A percentile compares a stretch with the other conserved stretches of the same genome.
Evolutionary conservation across 2,888 invertebrate species (phyloP).

Genomic region (Artemia sinica): DNA sequence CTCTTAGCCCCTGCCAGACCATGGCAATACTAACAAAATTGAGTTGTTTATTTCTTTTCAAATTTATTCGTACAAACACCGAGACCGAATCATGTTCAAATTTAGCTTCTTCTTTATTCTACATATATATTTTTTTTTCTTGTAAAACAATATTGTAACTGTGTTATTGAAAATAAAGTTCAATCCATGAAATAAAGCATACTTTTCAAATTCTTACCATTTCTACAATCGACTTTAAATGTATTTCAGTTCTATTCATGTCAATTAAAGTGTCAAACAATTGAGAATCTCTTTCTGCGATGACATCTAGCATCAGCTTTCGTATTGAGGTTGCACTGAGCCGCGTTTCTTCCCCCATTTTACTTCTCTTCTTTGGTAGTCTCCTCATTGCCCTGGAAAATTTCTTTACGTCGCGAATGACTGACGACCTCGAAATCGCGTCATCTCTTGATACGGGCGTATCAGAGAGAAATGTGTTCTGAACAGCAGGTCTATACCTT

Average conservation of each 20-base stretch:
- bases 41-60: too few relatives aligned
- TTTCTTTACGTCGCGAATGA: background rate
- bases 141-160: too few relatives aligned
- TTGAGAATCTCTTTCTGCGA: background rate
- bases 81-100: too few relatives aligned
- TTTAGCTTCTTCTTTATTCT: too few relatives aligned
- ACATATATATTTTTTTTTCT: too few relatives aligned
- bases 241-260: background rate
- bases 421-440: background rate
- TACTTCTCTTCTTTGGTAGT: constrained; percentile 11
- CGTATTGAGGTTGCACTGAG: background rate
- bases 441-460: constrained; percentile 12
- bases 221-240: constrained; percentile 6
- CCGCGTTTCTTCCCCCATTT: background rate
- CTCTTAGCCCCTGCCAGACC: too few relatives aligned
- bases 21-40: too few relatives aligned
- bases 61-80: too few relatives aligned
- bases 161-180: too few relatives aligned
- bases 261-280: background rate
- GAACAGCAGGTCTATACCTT: too few relatives aligned
- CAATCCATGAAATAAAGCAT: too few relatives aligned
- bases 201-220: background rate
- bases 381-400: background rate
- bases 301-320: constrained; percentile 1
- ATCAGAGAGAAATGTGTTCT: background rate